Evolutionary conservation across 2,888 invertebrate species (phyloP), one percentile per base, ranked within the genome.

Genomic region (Pristionchus fissidentatus): DNA sequence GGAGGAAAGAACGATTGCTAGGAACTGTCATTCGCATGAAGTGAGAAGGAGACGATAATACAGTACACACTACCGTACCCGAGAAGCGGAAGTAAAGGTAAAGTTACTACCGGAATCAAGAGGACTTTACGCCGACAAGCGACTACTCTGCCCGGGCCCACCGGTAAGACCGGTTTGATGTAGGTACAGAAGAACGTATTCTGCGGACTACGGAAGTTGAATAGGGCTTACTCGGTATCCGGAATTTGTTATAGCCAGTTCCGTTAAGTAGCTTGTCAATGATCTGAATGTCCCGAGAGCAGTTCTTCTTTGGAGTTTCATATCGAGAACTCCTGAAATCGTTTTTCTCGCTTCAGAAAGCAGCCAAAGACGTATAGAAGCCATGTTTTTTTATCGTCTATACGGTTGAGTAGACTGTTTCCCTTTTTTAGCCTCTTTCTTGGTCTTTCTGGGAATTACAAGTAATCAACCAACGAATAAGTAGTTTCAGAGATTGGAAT

Each of bases 221-320:
- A 8, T 19, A 55, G 29, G 49, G 86, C 87, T 84, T 84, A 90
- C 91, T 88, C 80, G 92, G 92, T 81, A 92, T 90, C 70, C 89
- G 87, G 87, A 90, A 92, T 84, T 92, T 92, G 87, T 92, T 92
- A 85, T 92, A 92, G 60, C 92, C 92, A 35, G 92, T 92, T 32
- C 91, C 91, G 83, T 92, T 92, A 55, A 92, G 86, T 55, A 92
- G 81, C 80, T 87, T 89, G 85, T 92, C 91, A 43, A 92, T 92
- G 84, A 92, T 90, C 49, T 86, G 88, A 43, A 90, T 91, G 81
- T 92, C 91, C 19, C 89, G 86, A 15, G 90, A 89, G 85, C 92
- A 91, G 77, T 90, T 90, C 35, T 55, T 57, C 32, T 66, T 41
- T 3, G 66, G 66, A 5, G 66, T 66, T 38, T 66, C 32, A 8